Evolutionary conservation across 1,140 invertebrate genomes (phyloP).

Genomic region (Lanistes nyassanus): DNA sequence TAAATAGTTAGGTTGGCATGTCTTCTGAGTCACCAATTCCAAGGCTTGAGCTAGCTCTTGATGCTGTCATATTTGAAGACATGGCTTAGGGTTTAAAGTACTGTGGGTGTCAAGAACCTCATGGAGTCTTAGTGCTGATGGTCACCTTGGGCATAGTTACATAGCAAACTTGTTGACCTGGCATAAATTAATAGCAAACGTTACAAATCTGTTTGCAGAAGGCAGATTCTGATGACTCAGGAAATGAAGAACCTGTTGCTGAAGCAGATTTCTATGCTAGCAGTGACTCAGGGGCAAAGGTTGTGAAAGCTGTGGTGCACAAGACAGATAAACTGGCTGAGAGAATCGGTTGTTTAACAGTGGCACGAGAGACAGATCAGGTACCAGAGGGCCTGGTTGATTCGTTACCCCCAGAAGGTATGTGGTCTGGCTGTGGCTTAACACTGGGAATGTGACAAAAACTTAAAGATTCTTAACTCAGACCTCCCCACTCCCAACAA

Average conservation of each 20-base stretch:
- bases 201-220: constrained; percentile 70
- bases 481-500: no score
- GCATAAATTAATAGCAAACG: no score
- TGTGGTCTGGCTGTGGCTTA: constrained; percentile 2
- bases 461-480: no score
- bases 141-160: no score
- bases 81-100: no score
- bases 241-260: constrained; percentile 87
- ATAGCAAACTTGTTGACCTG: no score
- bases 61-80: no score
- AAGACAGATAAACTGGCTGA: constrained; percentile 67
- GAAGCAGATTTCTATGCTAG: constrained; percentile 66
- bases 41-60: no score
- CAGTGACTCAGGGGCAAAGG: constrained; percentile 28
- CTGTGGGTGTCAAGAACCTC: no score
- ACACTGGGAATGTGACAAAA: no score
- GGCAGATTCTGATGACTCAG: constrained; percentile 91
- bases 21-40: background rate
- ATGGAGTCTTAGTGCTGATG: no score
- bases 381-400: constrained; percentile 69
- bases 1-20: no score
- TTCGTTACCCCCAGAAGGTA: constrained; percentile 76
- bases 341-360: constrained; percentile 63
- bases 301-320: constrained; percentile 40
- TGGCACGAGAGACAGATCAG: constrained; percentile 57